Evolutionary conservation across 1,140 invertebrate genomes (phyloP).

Genomic region (Microplitis mediator): DNA sequence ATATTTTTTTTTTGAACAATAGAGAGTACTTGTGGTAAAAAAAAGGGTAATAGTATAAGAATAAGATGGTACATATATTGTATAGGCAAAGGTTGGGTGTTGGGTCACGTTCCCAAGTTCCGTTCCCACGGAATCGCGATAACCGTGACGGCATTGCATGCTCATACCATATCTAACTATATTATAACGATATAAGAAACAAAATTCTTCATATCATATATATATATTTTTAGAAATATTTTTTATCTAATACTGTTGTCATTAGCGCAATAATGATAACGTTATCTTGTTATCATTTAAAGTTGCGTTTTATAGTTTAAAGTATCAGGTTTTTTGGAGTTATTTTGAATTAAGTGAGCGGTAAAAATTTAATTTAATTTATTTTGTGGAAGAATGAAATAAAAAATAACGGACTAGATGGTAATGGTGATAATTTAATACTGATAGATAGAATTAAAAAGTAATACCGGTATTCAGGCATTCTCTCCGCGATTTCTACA

Average conservation of each 20-base stretch:
- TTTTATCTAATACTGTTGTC: too few relatives aligned
- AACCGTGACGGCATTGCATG: constrained; percentile 33
- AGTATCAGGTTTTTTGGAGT: too few relatives aligned
- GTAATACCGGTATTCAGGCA: not conserved
- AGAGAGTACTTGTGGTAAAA: too few relatives aligned
- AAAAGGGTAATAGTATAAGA: too few relatives aligned
- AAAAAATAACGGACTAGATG: too few relatives aligned
- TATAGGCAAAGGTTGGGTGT: constrained; percentile 12
- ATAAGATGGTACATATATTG: not conserved
- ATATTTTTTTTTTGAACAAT: too few relatives aligned
- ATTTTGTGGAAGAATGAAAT: too few relatives aligned
- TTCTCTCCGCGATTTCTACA: constrained; percentile 24
- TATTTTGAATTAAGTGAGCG: not conserved
- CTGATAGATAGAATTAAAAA: not conserved
- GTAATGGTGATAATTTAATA: not conserved
- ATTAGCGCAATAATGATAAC: not conserved
- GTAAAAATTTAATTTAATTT: not conserved
- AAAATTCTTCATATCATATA: too few relatives aligned
- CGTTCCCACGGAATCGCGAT: constrained; percentile 35
- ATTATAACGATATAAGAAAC: not conserved
- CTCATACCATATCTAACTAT: not conserved
- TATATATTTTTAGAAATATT: too few relatives aligned
- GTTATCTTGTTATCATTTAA: too few relatives aligned
- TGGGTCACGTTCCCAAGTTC: constrained; percentile 31
- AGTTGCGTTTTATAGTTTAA: too few relatives aligned